Base-by-base conservation (phyloP, 2,113 vertebrate species). In the Condylura cristata region DNA sequence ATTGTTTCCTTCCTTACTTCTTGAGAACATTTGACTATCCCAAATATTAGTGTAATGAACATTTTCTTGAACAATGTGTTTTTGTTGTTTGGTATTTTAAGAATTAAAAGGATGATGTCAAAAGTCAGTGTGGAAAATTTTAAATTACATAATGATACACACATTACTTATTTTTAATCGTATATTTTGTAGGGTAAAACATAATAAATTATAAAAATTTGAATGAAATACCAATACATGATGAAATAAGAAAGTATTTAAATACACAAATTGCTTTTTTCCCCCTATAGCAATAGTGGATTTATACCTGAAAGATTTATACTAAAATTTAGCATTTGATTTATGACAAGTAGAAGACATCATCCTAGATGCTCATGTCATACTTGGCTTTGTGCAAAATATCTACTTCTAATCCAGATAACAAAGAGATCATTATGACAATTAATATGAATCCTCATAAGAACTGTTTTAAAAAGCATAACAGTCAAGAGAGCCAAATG, bases 121-220 rank as follows among this genome's bases (percentile, higher is more conserved):
- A 88, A 96, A 51, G 84, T 89, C 71, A 92, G 41, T 75, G 96
- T 72, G 90, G 88, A 37, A 96, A 86, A 18, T 63, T 61, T 80
- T 63, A 88, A 92, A 91, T 92, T 92, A 79, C 79, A 66, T 5
- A n/a, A 34, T 48, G 44, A 46, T 12, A 48, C 46, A 48, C 46
- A 48, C 46, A 48, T 48, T 48, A 53, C 20, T 53, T 18, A 53
- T 53, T 14, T 53, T 17, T 86, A 48, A 95, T 22, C 12, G 10
- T 87, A 71, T 46, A 85, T 81, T 78, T 68, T 16, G 86, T 92
- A 91, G 39, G 82, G 6, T 65, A 90, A 89, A 85, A 82, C 34
- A 94, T 80, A 56, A 87, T 65, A 76, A 93, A 89, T 94, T 66
- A 94, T 79, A 48, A 70, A 80, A 88, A 75, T 74, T 90, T 22